These are phyloP conservation scores for Carduelis carduelis DNA, from an alignment of 2,797 vertebrate genomes.

Conservation along the genomic window DNA sequence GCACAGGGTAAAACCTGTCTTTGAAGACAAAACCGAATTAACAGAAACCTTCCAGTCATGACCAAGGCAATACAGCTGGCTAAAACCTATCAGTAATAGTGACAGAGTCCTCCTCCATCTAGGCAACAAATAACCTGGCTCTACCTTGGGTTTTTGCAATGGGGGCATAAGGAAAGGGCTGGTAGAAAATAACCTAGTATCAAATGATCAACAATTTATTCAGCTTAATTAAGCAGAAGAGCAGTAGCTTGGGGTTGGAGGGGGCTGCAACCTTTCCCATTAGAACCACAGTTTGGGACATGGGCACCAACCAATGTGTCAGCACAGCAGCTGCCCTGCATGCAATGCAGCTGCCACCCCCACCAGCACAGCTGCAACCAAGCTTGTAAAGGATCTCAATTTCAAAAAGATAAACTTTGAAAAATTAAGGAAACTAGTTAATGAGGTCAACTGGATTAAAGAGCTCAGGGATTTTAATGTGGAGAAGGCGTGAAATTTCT, in stretches of 20 bases:
- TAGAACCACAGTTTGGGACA: neutral
- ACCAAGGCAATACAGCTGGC: neutral
- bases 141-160: neutral
- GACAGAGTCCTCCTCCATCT: neutral
- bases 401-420: conserved; percentile 50
- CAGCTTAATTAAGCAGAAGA: neutral
- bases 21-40: neutral
- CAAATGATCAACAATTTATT: neutral
- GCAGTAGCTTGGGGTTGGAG: neutral
- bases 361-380: conserved; percentile 14
- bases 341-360: neutral
- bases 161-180: neutral
- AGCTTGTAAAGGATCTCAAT: conserved; percentile 28
- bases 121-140: neutral
- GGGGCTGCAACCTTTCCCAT: neutral
- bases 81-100: neutral
- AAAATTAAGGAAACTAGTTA: conserved; percentile 65
- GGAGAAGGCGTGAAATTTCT: conserved; percentile 65
- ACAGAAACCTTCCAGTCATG: neutral
- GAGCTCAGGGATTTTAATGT: conserved; percentile 62
- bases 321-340: neutral
- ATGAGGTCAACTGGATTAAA: conserved; percentile 68
- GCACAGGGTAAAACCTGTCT: neutral
- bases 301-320: fast-evolving
- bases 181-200: neutral